Evolutionary conservation across 2,797 vertebrate species (phyloP).

Genomic region (Simalia tracyae): DNA sequence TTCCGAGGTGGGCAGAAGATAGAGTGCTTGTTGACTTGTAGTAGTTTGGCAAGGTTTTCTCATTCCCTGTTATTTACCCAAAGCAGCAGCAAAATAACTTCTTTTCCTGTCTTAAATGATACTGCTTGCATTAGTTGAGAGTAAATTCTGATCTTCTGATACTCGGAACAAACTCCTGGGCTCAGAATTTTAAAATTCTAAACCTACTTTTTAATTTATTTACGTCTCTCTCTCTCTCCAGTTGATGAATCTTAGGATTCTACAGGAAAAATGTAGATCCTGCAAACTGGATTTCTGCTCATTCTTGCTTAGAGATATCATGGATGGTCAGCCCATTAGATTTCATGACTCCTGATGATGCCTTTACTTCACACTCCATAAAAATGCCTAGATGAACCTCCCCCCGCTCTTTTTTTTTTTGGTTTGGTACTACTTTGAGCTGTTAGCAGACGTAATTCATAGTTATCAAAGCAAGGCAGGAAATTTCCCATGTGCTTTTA

Average conservation of each 20-base stretch:
- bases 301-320: neutral
- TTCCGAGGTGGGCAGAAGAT: neutral
- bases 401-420: rapidly evolving
- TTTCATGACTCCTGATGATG: neutral
- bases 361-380: neutral
- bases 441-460: neutral
- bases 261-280: neutral
- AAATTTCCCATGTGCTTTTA: neutral
- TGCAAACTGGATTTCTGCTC: neutral
- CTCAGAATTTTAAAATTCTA: neutral
- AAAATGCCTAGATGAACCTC: neutral
- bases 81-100: neutral
- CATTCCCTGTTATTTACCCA: neutral
- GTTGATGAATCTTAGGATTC: neutral
- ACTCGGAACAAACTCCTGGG: neutral
- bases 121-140: neutral
- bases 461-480: neutral
- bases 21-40: neutral
- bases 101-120: neutral
- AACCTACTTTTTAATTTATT: neutral
- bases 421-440: neutral
- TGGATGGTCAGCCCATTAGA: neutral
- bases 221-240: neutral
- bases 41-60: neutral
- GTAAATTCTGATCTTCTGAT: neutral